Conservation (phyloP, 2,888 invertebrate species). For the Beris chalybata region DNA sequence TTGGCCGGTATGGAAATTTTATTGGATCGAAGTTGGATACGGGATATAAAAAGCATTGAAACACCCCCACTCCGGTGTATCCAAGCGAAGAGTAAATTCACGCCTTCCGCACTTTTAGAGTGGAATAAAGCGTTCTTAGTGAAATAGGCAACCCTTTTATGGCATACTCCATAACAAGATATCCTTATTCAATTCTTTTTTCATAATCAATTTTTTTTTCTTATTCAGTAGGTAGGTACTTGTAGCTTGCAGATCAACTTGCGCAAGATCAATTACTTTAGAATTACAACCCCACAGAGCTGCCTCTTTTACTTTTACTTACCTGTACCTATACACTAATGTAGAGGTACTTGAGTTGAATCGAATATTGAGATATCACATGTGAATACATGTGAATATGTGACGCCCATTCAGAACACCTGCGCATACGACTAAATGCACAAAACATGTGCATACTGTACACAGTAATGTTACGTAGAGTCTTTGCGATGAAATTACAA, state of each 20-base stretch:
- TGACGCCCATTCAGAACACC: not conserved
- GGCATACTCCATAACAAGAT: not conserved
- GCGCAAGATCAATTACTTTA: too few relatives aligned
- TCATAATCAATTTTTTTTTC: too few relatives aligned
- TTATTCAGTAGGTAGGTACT: not conserved
- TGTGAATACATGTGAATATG: not conserved
- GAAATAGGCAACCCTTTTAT: too few relatives aligned
- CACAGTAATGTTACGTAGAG: too few relatives aligned
- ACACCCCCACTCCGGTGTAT: not conserved
- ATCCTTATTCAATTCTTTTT: not conserved
- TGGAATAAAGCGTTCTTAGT: too few relatives aligned
- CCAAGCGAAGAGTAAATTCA: not conserved
- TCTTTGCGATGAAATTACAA: too few relatives aligned
- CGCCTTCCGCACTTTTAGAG: not conserved
- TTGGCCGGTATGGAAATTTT: slow-evolving; percentile 17
- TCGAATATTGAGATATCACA: not conserved
- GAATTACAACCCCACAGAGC: too few relatives aligned
- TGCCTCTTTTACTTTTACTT: too few relatives aligned
- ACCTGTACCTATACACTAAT: too few relatives aligned
- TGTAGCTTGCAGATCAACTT: not conserved
- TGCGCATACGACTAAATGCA: not conserved
- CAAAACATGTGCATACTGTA: not conserved
- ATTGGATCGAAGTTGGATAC: slow-evolving; percentile 5
- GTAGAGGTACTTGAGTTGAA: too few relatives aligned
- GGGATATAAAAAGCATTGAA: too few relatives aligned